Evolutionary conservation across 2,888 invertebrate genomes (phyloP).

Genomic region (Ennomos fuscantarius): DNA sequence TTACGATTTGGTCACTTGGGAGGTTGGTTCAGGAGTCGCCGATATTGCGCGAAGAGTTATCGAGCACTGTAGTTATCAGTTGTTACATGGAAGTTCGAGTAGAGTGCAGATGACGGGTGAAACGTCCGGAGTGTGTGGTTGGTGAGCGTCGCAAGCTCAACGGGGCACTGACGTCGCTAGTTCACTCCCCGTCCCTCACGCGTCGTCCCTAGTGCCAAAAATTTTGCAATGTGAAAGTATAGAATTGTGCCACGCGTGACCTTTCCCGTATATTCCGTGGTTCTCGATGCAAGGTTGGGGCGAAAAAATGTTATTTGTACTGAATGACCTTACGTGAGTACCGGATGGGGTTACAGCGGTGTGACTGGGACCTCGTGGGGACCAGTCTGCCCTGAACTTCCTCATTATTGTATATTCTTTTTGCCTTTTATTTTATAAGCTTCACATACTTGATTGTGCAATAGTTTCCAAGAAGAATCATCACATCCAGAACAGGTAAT

Average conservation of each 20-base stretch:
- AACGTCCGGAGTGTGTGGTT: slow-evolving; percentile 66
- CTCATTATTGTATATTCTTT: slow-evolving; percentile 5
- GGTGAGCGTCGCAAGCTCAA: slow-evolving; percentile 74
- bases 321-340: slow-evolving; percentile 66
- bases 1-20: slow-evolving; percentile 72
- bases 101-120: slow-evolving; percentile 59
- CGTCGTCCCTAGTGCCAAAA: slow-evolving; percentile 78
- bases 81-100: slow-evolving; percentile 49
- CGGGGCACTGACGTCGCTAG: slow-evolving; percentile 81
- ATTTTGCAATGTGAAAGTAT: slow-evolving; percentile 85
- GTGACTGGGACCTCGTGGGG: slow-evolving; percentile 55
- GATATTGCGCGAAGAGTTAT: slow-evolving; percentile 49
- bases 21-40: slow-evolving; percentile 65
- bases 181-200: slow-evolving; percentile 72
- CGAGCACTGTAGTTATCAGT: slow-evolving; percentile 52
- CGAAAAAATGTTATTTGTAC: slow-evolving; percentile 64
- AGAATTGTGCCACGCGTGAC: slow-evolving; percentile 83
- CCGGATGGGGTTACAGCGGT: slow-evolving; percentile 38
- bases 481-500: slow-evolving; percentile 13
- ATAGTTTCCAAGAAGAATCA: slow-evolving; percentile 7
- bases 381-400: slow-evolving; percentile 49
- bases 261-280: slow-evolving; percentile 71
- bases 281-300: slow-evolving; percentile 50
- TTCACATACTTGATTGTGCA: slow-evolving; percentile 24
- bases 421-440: slow-evolving; percentile 1